A percentile compares a stretch with the other conserved stretches of the same genome.
Conservation (phyloP, 2,797 vertebrate species). For the Zenarchopterus dispar region DNA sequence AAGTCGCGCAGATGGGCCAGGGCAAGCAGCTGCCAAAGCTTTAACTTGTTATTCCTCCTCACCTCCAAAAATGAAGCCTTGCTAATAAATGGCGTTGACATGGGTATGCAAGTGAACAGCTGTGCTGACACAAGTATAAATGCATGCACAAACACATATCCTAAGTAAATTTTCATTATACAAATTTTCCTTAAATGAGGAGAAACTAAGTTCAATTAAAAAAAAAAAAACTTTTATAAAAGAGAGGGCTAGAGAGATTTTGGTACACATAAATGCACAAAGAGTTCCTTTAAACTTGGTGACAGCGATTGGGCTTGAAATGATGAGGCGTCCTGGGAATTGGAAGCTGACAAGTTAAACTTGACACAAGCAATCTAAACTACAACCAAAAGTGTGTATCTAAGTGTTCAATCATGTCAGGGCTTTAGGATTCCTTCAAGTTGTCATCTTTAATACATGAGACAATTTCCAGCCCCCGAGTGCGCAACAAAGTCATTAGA, state of each 20-base stretch:
- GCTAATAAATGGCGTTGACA: conserved; percentile 65
- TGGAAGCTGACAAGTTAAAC: conserved; percentile 65
- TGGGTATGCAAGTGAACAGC: conserved; percentile 24
- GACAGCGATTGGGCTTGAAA: conserved; percentile 67
- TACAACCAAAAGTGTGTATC: conserved; percentile 58
- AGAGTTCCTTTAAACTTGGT: conserved; percentile 57
- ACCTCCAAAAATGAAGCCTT: conserved; percentile 87
- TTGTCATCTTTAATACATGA: conserved; percentile 82
- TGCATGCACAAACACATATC: conserved; percentile 15
- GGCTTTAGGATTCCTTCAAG: conserved; percentile 76
- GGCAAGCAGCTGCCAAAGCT: conserved; percentile 89
- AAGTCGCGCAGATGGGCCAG: conserved; percentile 95
- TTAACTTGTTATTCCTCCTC: conserved; percentile 97
- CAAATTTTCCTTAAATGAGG: conserved; percentile 11
- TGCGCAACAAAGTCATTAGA: conserved; percentile 77
- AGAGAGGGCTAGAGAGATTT: conserved; percentile 22
- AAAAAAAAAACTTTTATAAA: background rate
- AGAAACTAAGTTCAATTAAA: conserved; percentile 11
- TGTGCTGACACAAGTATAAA: conserved; percentile 26
- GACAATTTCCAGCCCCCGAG: conserved; percentile 63
- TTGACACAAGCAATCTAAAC: conserved; percentile 72
- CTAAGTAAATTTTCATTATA: background rate
- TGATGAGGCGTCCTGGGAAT: conserved; percentile 60
- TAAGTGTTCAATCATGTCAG: conserved; percentile 73
- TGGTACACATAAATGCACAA: conserved; percentile 28